phyloP scores from a whole-genome alignment of 2,888 invertebrate species.

The Diarsia mendica region DNA sequence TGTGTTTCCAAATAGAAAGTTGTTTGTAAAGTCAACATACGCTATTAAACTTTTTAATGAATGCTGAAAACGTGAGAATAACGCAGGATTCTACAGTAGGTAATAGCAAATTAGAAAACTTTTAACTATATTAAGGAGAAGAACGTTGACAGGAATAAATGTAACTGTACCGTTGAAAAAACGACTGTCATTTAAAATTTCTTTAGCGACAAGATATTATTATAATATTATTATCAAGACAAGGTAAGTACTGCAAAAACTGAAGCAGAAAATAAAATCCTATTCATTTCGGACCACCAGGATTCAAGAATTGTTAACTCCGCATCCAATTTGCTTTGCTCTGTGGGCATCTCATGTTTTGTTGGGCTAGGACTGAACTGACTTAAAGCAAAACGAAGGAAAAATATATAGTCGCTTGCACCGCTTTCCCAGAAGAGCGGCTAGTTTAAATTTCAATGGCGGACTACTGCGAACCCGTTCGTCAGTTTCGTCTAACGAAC shows the following conservation, averaged over 20 bases:
- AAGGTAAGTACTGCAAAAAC: not conserved
- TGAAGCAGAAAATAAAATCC: not conserved
- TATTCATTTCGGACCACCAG: constrained; percentile 50
- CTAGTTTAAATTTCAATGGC: constrained; percentile 89
- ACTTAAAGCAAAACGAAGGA: constrained; percentile 72
- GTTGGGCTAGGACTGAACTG: constrained; percentile 79
- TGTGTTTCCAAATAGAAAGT: not conserved
- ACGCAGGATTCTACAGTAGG: not conserved
- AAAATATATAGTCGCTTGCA: constrained; percentile 69
- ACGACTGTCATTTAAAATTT: not conserved
- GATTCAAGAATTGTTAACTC: constrained; percentile 42
- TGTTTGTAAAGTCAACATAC: constrained; percentile 1
- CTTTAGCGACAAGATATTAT: not conserved
- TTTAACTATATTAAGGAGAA: not conserved
- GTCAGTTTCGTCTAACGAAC: constrained; percentile 86
- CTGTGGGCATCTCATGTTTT: constrained; percentile 70
- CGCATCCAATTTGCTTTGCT: constrained; percentile 70
- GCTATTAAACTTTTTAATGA: constrained; percentile 5
- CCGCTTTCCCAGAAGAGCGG: constrained; percentile 81
- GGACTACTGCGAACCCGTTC: constrained; percentile 83
- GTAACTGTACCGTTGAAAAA: not conserved
- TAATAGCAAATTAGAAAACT: not conserved
- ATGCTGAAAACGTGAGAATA: not conserved
- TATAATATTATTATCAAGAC: too few species aligned
- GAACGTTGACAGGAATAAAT: not conserved